Evolutionary conservation across 2,888 invertebrate species (phyloP), one percentile per base, ranked within the genome.

Genomic region (Digitonthophagus gazella): DNA sequence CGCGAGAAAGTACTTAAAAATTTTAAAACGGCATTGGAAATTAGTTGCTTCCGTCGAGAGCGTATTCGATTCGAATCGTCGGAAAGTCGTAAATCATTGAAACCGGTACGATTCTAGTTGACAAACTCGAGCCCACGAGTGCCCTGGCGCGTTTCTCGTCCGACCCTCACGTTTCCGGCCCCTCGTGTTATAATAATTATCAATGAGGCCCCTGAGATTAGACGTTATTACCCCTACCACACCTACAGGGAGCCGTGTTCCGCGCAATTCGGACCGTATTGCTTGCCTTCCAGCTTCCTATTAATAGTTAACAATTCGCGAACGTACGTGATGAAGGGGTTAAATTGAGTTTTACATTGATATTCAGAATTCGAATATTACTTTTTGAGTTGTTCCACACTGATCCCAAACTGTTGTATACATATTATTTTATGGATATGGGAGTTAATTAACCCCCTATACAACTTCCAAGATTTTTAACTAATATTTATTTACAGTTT

Each of bases 111-210:
- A 70, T 70, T 68, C 28, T 44, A 75, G 74, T 74, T 73, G 72
- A 71, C 73, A 73, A 78, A 78, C 78, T 76, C 71, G 77, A 77
- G 79, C 80, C 77, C 81, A 74, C 69, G 77, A 81, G 81, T 80
- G 80, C 80, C 80, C 79, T 80, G 74, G 28, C 28, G 28, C 28
- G 28, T 44, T 44, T 44, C 28, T 44, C 28, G n/a, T 44, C 28
- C 28, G 72, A 75, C 78, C 78, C 78, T 77, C 73, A 73, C 72
- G 74, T 74, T 74, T 73, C 73, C 76, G 71, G 72, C 78, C 79
- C 76, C 77, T 78, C 78, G 77, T 80, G 81, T 81, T 80, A 81
- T 82, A 81, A 82, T 81, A 81, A 82, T 82, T 81, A 82, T 81
- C 82, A 82, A 82, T 81, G 81, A 80, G 79, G 72, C 82, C 80